These are phyloP conservation scores for Aurelia aurita complex sp. Pacific DNA, from an alignment of 30 jellyfish, hydroid and myxozoan species.

Conservation along the genomic window DNA sequence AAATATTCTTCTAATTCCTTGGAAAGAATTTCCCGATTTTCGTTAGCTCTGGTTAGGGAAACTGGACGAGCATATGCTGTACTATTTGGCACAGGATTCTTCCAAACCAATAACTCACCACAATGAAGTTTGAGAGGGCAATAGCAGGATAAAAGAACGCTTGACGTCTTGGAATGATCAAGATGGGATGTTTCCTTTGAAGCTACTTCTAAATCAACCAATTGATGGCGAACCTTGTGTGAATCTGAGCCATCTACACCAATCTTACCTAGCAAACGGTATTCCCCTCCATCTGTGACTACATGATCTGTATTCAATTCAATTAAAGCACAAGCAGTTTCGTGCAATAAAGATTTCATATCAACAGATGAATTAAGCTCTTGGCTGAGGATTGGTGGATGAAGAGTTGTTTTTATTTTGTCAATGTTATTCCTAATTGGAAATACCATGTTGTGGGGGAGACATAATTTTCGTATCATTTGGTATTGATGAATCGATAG, in stretches of 20 bases:
- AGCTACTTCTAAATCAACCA: neutral
- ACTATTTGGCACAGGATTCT: conserved; percentile 28
- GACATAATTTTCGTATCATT: no score
- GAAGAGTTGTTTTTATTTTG: neutral
- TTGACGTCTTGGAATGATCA: neutral
- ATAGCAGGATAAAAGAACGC: conserved; percentile 13
- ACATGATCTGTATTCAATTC: neutral
- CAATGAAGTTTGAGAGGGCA: conserved; percentile 5
- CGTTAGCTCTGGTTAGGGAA: conserved; percentile 22
- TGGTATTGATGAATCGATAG: no score
- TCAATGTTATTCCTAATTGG: conserved; percentile 1
- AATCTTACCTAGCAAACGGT: neutral
- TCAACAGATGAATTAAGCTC: neutral
- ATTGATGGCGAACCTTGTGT: conserved; percentile 6
- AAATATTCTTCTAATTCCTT: conserved; percentile 11
- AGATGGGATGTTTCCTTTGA: neutral
- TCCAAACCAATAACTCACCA: no score
- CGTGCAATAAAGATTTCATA: neutral
- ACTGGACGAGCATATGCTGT: conserved; percentile 25
- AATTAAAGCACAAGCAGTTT: conserved; percentile 6
- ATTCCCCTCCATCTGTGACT: neutral
- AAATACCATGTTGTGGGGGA: no score
- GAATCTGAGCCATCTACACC: conserved; percentile 24
- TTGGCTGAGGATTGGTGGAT: conserved; percentile 7
- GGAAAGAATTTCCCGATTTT: conserved; percentile 18